These are phyloP conservation scores for Camarhynchus parvulus DNA, from an alignment of 2,113 vertebrate genomes.

Conservation along the genomic window DNA sequence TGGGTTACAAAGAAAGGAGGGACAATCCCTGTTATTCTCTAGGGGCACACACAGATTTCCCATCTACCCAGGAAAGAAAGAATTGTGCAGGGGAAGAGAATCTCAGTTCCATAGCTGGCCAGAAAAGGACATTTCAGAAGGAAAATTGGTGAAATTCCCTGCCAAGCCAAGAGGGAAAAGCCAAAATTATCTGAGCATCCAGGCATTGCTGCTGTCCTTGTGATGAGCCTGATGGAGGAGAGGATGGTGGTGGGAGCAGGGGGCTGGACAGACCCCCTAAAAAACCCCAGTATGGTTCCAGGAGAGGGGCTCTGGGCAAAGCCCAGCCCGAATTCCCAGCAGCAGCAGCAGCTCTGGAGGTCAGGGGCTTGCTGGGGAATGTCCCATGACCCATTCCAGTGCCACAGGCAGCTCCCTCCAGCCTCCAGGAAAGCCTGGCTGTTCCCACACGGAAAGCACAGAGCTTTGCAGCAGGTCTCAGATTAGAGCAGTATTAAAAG, in stretches of 20 bases:
- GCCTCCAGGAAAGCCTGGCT: background rate
- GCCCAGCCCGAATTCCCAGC: background rate
- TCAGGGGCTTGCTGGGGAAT: background rate
- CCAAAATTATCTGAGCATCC: accelerated
- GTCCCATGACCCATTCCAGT: accelerated
- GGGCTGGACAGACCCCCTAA: background rate
- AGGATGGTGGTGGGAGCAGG: too few species aligned
- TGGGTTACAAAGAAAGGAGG: background rate
- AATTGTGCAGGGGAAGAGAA: background rate
- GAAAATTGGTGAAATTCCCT: background rate
- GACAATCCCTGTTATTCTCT: background rate
- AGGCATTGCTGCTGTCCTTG: background rate
- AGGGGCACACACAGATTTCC: background rate
- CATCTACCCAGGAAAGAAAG: background rate
- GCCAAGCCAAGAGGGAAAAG: background rate
- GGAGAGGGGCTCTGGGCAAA: background rate
- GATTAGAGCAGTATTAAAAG: background rate
- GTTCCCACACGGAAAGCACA: background rate
- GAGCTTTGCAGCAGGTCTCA: background rate
- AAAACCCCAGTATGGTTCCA: accelerated
- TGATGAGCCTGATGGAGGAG: background rate
- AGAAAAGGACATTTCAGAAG: accelerated
- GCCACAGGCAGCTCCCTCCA: background rate
- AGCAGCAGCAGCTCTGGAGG: background rate
- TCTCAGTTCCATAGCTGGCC: accelerated